Conservation (phyloP, 2,113 vertebrate genomes). For the Bujurquina vittata region DNA sequence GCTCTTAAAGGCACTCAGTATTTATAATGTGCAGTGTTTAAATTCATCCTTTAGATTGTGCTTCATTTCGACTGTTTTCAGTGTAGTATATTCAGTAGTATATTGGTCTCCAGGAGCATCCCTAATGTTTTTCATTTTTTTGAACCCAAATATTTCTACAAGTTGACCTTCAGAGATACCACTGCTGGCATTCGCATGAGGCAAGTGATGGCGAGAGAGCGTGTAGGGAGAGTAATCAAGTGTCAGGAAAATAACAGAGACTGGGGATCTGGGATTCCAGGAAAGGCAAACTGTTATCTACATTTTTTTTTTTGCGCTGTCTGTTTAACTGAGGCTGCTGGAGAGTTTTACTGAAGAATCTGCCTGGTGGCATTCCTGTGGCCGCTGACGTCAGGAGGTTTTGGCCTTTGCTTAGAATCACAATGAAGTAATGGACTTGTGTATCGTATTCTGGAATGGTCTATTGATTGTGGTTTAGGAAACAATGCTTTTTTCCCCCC, state of each 20-base stretch:
- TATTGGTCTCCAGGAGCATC: not conserved
- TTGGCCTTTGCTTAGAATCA: constrained; percentile 65
- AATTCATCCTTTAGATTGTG: not conserved
- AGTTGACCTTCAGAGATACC: constrained; percentile 19
- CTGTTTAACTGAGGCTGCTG: constrained; percentile 62
- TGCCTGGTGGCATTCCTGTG: constrained; percentile 77
- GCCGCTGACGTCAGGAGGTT: constrained; percentile 68
- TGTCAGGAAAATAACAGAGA: constrained; percentile 36
- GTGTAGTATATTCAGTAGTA: no score
- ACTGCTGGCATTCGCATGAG: constrained; percentile 1
- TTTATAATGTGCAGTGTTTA: not conserved
- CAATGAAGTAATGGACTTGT: constrained; percentile 71
- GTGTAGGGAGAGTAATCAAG: constrained; percentile 40
- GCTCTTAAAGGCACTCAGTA: not conserved
- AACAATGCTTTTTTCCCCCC: constrained; percentile 62
- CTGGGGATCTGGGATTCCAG: constrained; percentile 43
- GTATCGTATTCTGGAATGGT: constrained; percentile 59
- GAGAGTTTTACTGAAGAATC: constrained; percentile 67
- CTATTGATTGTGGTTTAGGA: constrained; percentile 69
- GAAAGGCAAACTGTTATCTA: constrained; percentile 66
- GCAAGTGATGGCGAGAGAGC: constrained; percentile 16
- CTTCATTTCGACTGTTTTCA: not conserved
- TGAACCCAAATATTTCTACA: not conserved
- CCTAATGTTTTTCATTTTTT: not conserved
- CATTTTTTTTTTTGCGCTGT: constrained; percentile 64